These are phyloP conservation scores for Perodicticus potto DNA, from an alignment of 2,797 vertebrate species.

Conservation along the genomic window DNA sequence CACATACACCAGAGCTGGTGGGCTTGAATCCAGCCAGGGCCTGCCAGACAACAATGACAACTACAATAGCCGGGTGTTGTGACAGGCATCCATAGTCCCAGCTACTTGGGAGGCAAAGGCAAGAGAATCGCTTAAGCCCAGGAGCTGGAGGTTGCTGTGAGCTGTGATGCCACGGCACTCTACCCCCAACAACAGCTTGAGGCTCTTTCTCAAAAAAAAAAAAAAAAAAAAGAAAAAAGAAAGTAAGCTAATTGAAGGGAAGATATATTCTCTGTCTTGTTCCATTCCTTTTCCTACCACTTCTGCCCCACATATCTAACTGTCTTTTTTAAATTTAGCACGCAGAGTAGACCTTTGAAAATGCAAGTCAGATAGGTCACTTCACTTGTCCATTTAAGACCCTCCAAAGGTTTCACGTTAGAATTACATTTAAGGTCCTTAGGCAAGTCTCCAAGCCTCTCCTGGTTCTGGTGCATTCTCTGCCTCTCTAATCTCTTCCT, in stretches of 20 bases:
- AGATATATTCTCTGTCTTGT: background rate
- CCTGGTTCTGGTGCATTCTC: background rate
- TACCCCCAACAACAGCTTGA: too few relatives aligned
- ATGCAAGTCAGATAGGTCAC: background rate
- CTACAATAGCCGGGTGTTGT: too few relatives aligned
- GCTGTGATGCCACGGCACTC: too few relatives aligned
- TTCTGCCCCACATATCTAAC: too few relatives aligned
- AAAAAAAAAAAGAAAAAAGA: background rate
- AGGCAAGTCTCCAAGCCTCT: background rate
- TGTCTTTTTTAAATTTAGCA: background rate
- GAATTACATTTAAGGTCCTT: background rate
- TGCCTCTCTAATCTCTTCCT: background rate
- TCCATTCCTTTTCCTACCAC: background rate
- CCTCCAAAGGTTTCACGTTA: background rate
- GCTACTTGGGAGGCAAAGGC: too few relatives aligned
- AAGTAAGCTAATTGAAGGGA: background rate
- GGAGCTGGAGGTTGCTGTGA: too few relatives aligned
- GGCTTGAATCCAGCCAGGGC: too few relatives aligned
- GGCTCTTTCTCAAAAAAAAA: too few relatives aligned
- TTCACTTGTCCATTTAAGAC: background rate
- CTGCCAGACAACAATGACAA: too few relatives aligned
- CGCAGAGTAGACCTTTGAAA: background rate
- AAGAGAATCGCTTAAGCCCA: too few relatives aligned
- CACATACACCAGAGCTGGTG: too few relatives aligned
- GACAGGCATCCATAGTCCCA: too few relatives aligned